A percentile compares a stretch with the other conserved stretches of the same genome.
Evolutionary conservation across 2,113 vertebrate species (phyloP).

Genomic region (Ellobius talpinus): DNA sequence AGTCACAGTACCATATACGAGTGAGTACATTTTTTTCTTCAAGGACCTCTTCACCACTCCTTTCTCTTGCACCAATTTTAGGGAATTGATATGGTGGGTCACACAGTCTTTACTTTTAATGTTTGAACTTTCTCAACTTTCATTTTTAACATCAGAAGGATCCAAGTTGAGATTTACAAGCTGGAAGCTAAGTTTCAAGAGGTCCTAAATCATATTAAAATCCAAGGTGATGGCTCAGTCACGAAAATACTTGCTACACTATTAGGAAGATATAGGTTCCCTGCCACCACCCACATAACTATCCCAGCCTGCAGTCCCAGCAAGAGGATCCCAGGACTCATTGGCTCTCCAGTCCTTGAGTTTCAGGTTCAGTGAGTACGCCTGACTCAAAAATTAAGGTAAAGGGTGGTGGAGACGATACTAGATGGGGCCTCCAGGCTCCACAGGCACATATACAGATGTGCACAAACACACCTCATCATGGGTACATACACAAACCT

Average conservation of each 20-base stretch:
- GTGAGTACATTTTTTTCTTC: conserved; percentile 21
- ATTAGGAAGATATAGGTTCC: neutral
- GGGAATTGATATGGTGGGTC: neutral
- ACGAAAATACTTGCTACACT: neutral
- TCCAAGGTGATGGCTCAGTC: neutral
- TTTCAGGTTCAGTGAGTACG: neutral
- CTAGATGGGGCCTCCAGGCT: neutral
- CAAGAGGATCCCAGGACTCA: too few relatives aligned
- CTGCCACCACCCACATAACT: neutral
- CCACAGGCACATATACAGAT: neutral
- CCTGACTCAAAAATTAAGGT: neutral
- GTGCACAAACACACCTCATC: neutral
- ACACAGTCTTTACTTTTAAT: neutral
- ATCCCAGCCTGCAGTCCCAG: neutral
- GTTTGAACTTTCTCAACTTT: neutral
- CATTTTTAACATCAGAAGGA: neutral
- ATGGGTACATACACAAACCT: neutral
- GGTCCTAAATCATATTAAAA: neutral
- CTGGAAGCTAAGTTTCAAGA: neutral
- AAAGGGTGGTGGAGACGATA: neutral
- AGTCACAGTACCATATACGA: neutral
- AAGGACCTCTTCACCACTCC: neutral
- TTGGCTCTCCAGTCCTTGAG: neutral
- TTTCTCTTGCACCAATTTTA: neutral
- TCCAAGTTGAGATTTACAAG: neutral